These are phyloP conservation scores for Noctilio leporinus DNA, from an alignment of 2,113 vertebrate genomes.

Conservation along the genomic window DNA sequence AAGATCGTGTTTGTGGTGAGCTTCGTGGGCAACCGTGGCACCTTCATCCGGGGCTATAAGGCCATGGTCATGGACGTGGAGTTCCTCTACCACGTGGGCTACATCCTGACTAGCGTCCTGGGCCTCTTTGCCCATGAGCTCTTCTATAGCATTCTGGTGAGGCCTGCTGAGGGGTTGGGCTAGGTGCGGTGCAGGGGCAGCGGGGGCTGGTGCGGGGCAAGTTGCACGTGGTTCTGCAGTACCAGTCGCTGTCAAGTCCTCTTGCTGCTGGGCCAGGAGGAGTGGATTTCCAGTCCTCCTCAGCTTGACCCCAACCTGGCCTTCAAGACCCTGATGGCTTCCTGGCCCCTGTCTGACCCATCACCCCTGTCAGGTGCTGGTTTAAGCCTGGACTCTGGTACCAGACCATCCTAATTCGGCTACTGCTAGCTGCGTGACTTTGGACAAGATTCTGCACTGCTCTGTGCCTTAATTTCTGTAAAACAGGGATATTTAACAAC, in stretches of 20 bases:
- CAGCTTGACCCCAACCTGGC: neutral
- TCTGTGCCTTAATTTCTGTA: neutral
- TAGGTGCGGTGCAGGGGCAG: fast-evolving
- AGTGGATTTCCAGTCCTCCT: neutral
- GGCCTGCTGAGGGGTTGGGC: neutral
- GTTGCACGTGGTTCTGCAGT: fast-evolving
- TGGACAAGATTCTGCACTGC: neutral
- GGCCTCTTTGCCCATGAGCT: constrained; percentile 95
- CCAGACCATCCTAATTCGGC: neutral
- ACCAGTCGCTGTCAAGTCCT: neutral
- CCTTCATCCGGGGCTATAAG: constrained; percentile 95
- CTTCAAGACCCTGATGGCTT: neutral
- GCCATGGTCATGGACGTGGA: constrained; percentile 99
- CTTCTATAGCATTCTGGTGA: constrained; percentile 98
- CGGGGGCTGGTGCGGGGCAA: neutral
- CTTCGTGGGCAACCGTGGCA: constrained; percentile 97
- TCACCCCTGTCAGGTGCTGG: no score
- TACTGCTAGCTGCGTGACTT: neutral
- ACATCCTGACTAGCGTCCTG: constrained; percentile 93
- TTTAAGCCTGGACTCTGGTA: neutral
- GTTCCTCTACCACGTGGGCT: constrained; percentile 94
- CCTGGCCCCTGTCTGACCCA: neutral
- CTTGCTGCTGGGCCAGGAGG: neutral
- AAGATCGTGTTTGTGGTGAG: constrained; percentile 98
- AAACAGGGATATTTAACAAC: neutral